Percentiles rank a stretch among this genome's conserved stretches.
These are phyloP conservation scores for Melanotaenia boesemani DNA, from an alignment of 2,797 vertebrate genomes.

Conservation along the genomic window DNA sequence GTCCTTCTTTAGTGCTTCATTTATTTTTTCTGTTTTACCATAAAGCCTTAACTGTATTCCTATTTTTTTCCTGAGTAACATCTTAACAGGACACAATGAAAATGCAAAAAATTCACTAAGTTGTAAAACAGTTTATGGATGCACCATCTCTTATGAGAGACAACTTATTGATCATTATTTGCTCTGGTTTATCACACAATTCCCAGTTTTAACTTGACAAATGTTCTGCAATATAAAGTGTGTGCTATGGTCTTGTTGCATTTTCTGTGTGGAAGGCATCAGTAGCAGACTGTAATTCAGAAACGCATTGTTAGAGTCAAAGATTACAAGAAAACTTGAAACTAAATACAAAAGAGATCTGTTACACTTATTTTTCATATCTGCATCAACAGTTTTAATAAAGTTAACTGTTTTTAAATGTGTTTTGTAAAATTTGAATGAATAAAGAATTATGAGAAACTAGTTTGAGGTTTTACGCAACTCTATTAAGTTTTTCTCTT, in stretches of 20 bases:
- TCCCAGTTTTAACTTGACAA: background rate
- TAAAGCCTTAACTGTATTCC: conserved; percentile 8
- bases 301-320: background rate
- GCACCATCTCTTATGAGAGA: background rate
- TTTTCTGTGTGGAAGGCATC: too few relatives aligned
- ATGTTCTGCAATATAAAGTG: background rate
- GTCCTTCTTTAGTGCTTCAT: background rate
- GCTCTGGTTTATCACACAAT: background rate
- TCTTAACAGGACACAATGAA: conserved; percentile 31
- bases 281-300: too few relatives aligned
- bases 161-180: background rate
- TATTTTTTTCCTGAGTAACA: conserved; percentile 5
- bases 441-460: background rate
- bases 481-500: background rate
- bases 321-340: background rate
- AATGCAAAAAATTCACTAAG: background rate
- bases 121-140: conserved; percentile 5
- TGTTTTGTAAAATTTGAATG: conserved; percentile 5
- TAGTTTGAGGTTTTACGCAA: background rate
- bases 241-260: background rate
- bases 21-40: conserved; percentile 1
- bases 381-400: conserved; percentile 15
- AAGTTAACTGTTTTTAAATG: conserved; percentile 10
- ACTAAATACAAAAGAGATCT: conserved; percentile 5
- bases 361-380: conserved; percentile 8